These are phyloP conservation scores for Drosophila borealis DNA, from an alignment of 2,888 invertebrate species.

Conservation along the genomic window DNA sequence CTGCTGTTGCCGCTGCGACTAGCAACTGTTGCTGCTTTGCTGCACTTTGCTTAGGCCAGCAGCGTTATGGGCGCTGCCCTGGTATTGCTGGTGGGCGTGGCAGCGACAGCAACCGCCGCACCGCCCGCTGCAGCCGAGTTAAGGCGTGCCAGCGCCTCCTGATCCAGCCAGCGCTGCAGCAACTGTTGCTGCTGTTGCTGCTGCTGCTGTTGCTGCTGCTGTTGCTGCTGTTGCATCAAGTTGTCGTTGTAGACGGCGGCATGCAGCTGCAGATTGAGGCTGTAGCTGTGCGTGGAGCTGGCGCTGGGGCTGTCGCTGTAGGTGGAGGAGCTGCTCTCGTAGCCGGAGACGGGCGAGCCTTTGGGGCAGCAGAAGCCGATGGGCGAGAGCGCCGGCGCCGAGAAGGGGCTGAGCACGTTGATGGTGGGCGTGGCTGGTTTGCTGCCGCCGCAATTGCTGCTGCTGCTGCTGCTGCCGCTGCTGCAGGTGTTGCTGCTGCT, in stretches of 20 bases:
- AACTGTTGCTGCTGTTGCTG: slow-evolving; percentile 46
- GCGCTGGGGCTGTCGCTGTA: slow-evolving; percentile 82
- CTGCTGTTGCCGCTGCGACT: not conserved
- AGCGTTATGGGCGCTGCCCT: slow-evolving; percentile 64
- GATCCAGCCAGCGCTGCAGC: slow-evolving; percentile 86
- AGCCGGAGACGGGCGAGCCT: slow-evolving; percentile 84
- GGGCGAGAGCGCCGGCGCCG: slow-evolving; percentile 75
- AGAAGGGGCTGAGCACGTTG: slow-evolving; percentile 73
- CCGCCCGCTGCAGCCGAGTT: slow-evolving; percentile 26
- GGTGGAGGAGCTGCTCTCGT: slow-evolving; percentile 85
- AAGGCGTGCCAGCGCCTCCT: slow-evolving; percentile 81
- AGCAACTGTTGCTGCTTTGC: slow-evolving; percentile 27
- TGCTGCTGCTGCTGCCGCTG: slow-evolving; percentile 28
- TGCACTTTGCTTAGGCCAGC: slow-evolving; percentile 48
- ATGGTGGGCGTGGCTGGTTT: slow-evolving; percentile 63
- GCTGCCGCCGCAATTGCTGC: slow-evolving; percentile 32
- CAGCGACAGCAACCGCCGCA: slow-evolving; percentile 19
- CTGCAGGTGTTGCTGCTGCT: slow-evolving; percentile 8
- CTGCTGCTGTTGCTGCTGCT: slow-evolving; percentile 69
- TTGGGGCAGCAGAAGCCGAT: slow-evolving; percentile 85
- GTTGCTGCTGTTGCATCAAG: slow-evolving; percentile 76
- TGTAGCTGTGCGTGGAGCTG: slow-evolving; percentile 80
- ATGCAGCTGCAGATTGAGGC: slow-evolving; percentile 86
- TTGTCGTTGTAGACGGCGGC: slow-evolving; percentile 86
- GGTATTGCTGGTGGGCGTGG: slow-evolving; percentile 41